phyloP scores from a whole-genome alignment of 2,113 vertebrate genomes.

The Heloderma charlesbogerti region DNA sequence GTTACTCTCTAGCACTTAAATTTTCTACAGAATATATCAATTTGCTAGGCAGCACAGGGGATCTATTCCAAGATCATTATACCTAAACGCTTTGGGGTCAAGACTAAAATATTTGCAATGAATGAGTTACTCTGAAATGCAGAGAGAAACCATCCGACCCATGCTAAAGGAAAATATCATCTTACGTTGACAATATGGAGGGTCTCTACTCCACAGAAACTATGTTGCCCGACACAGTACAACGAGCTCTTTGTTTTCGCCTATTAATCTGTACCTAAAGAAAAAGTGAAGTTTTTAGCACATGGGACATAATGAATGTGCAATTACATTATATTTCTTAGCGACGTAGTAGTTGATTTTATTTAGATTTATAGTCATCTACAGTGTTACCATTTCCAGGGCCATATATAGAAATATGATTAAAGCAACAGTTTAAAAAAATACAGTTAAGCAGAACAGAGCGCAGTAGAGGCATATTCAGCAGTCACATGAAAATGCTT shows the following conservation, averaged over 20 bases:
- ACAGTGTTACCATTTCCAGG: not conserved
- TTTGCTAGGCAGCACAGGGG: no score
- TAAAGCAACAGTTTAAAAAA: not conserved
- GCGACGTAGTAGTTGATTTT: not conserved
- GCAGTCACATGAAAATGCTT: not conserved
- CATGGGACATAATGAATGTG: not conserved
- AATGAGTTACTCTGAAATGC: accelerated
- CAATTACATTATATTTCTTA: not conserved
- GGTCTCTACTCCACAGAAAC: accelerated
- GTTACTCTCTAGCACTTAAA: no score
- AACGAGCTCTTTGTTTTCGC: accelerated
- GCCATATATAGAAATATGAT: not conserved
- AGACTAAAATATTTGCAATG: not conserved
- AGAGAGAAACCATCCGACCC: accelerated
- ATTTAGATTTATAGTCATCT: not conserved
- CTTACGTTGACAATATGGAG: conserved; percentile 43
- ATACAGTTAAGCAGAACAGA: not conserved
- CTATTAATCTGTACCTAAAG: conserved; percentile 43
- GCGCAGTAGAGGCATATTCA: not conserved
- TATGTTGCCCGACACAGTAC: accelerated
- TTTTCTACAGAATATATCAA: not conserved
- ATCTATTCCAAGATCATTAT: not conserved
- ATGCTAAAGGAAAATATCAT: not conserved
- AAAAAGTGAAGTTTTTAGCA: not conserved
- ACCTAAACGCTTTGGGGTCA: not conserved